Conservation (phyloP, 2,113 vertebrate species). For the Mastomys coucha region DNA sequence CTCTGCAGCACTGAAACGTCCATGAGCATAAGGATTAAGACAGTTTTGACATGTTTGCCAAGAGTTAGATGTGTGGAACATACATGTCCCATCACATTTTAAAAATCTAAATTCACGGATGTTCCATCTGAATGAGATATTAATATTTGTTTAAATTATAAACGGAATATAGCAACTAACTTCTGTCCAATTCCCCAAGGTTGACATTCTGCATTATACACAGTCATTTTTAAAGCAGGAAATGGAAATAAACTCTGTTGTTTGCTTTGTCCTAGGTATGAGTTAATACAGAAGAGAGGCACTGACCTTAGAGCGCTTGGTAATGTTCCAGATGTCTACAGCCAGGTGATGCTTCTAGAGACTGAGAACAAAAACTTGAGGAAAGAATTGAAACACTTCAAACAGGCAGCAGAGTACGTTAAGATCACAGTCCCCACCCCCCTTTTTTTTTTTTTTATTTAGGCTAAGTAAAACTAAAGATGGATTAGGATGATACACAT, state of each 20-base stretch:
- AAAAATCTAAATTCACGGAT: neutral
- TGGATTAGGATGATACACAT: neutral
- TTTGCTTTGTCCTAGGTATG: conserved; percentile 86
- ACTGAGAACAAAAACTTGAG: conserved; percentile 87
- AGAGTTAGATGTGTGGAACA: neutral
- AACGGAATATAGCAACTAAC: neutral
- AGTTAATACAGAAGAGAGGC: conserved; percentile 88
- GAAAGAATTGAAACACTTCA: conserved; percentile 89
- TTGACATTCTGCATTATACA: conserved; percentile 29
- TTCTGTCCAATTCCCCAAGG: neutral
- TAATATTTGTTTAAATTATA: conserved; percentile 28
- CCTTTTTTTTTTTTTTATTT: neutral
- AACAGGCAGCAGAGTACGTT: conserved; percentile 85
- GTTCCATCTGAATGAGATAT: neutral
- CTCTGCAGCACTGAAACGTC: neutral
- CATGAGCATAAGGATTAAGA: neutral
- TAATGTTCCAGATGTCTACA: conserved; percentile 89
- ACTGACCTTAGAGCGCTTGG: conserved; percentile 76
- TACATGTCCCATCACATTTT: conserved; percentile 12
- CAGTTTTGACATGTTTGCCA: neutral
- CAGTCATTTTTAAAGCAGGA: neutral
- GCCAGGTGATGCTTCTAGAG: conserved; percentile 88
- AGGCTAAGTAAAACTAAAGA: conserved; percentile 25
- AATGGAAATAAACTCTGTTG: neutral
- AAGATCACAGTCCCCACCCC: conserved; percentile 33